Evolutionary conservation across 2,797 vertebrate species (phyloP), one percentile per base, ranked within the genome.

Genomic region (Dallia pectoralis): DNA sequence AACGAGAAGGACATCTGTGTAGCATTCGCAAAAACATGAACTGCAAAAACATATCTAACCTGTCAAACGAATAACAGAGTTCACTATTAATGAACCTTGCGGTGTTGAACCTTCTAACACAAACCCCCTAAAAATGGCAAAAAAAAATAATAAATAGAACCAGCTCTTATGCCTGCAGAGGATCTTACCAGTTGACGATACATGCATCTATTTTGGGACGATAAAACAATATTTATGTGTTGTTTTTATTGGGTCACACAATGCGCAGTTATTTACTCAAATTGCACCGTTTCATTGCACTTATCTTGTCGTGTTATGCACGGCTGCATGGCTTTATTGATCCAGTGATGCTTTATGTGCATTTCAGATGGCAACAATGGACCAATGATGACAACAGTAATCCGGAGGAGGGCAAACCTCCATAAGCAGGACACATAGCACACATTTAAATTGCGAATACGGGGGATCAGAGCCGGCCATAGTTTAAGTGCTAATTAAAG

Each of bases 311-410:
- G 32, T 29, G 22, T 63, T 19, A 51, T 47, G 25, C 44, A 47
- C 72, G 22, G 51, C 56, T 68, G n/a, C n/a, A n/a, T n/a, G 33
- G 65, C 66, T 56, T 22, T 59, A 61, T 68, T 68, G 71, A 73
- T 73, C 65, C 47, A 67, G 33, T 73, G 19, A 64, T 64, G 62
- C 62, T 30, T 30, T 64, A 64, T 64, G 74, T 62, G 48, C 51
- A 33, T 56, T 69, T 70, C 76, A 74, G 77, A 73, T 22, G 12
- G 64, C 48, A 25, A 8, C 67, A 71, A 74, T 69, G 69, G 63
- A 68, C 75, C 53, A 74, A 80, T 75, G 67, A 27, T 73, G 74
- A 68, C 61, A 76, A 82, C 77, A 79, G 74, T 73, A 72, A 66
- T 72, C 63, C 73, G 12, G n/a, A 22, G 65, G 36, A 40, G 18